phyloP scores from a whole-genome alignment of 2,113 vertebrate species.

The Epinephelus cyanopodus region DNA sequence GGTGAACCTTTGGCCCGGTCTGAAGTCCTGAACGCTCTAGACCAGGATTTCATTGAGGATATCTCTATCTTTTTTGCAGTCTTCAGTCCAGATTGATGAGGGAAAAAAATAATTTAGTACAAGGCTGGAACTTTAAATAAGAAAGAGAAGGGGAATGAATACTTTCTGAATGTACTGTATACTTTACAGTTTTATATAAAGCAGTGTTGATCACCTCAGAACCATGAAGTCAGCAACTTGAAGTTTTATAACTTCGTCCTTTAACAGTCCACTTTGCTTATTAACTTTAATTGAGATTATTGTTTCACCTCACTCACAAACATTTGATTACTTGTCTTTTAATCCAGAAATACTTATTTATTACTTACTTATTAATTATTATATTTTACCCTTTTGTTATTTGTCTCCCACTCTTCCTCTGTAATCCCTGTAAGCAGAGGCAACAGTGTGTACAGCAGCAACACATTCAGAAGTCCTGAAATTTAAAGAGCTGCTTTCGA shows the following conservation, averaged over 20 bases:
- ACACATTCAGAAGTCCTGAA: slow-evolving; percentile 8
- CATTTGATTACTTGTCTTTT: background rate
- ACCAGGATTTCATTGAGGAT: too few species aligned
- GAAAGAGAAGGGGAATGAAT: too few species aligned
- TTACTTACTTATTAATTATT: too few species aligned
- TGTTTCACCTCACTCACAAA: background rate
- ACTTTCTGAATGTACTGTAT: too few species aligned
- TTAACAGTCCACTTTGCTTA: background rate
- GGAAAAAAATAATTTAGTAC: too few species aligned
- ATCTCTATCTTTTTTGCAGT: too few species aligned
- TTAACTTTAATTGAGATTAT: background rate
- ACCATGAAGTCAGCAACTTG: background rate
- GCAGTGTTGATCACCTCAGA: too few species aligned
- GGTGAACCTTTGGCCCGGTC: too few species aligned
- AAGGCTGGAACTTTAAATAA: too few species aligned
- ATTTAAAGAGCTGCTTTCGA: slow-evolving; percentile 36
- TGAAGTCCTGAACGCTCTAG: too few species aligned
- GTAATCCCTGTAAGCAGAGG: slow-evolving; percentile 7
- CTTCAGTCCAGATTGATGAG: too few species aligned
- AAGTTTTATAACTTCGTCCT: background rate
- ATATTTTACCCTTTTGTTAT: background rate
- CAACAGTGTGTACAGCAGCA: slow-evolving; percentile 17
- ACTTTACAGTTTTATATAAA: too few species aligned
- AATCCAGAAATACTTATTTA: background rate
- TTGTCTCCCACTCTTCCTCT: slow-evolving; percentile 12